phyloP scores from a whole-genome alignment of 2,888 invertebrate species.

The Drosophila aldrichi region DNA sequence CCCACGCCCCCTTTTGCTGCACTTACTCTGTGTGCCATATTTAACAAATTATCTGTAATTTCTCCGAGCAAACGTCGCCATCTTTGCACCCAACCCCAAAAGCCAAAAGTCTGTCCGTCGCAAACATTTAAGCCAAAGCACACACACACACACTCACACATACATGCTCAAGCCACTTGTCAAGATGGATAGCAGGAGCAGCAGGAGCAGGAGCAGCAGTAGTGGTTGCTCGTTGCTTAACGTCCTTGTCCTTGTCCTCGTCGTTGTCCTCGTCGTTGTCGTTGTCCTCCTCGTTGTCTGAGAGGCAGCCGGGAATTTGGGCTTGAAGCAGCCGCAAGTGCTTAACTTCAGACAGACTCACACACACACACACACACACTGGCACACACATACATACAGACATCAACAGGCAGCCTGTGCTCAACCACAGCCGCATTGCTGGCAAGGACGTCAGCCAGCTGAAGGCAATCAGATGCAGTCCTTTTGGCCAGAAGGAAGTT shows the following conservation, averaged over 20 bases:
- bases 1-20: conserved; percentile 1
- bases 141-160: conserved; percentile 16
- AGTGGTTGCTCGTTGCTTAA: conserved; percentile 11
- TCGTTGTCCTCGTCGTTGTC: conserved; percentile 7
- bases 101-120: conserved; percentile 40
- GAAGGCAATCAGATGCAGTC: conserved; percentile 42
- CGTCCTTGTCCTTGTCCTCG: conserved; percentile 24
- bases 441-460: conserved; percentile 67
- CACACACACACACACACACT: conserved; percentile 45
- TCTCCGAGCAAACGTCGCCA: conserved; percentile 72
- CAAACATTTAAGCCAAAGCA: conserved; percentile 15
- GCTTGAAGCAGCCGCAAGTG: conserved; percentile 81
- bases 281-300: conserved; percentile 48
- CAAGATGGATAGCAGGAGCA: conserved; percentile 72
- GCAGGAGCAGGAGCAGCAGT: neutral
- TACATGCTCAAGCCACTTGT: conserved; percentile 68
- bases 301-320: conserved; percentile 69
- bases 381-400: conserved; percentile 46
- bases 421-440: conserved; percentile 79
- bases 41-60: conserved; percentile 83
- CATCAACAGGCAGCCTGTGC: conserved; percentile 53
- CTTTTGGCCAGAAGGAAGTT: conserved; percentile 65
- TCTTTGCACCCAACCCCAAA: conserved; percentile 49
- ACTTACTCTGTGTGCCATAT: conserved; percentile 70
- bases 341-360: conserved; percentile 66